A percentile compares a stretch with the other conserved stretches of the same genome.
phyloP scores from a whole-genome alignment of 2,113 vertebrate genomes.

The Pantherophis guttatus region DNA sequence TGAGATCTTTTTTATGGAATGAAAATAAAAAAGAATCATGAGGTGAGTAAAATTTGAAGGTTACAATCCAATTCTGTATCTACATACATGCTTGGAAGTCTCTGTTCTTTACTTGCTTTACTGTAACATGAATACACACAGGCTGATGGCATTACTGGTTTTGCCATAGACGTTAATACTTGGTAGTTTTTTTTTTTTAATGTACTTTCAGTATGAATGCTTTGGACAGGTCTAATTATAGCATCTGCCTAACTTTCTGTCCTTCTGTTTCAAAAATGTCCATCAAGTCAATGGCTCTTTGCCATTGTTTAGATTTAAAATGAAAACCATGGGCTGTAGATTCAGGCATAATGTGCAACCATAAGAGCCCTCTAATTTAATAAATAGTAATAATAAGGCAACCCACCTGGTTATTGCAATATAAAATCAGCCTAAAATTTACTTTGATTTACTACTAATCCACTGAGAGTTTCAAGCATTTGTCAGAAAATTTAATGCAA shows the following conservation, averaged over 20 bases:
- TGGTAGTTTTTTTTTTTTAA: not conserved
- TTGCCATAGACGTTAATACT: not conserved
- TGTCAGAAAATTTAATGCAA: conserved; percentile 60
- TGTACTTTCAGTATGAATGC: conserved; percentile 18
- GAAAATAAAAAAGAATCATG: not conserved
- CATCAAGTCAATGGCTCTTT: conserved; percentile 19
- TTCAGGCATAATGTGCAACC: conserved; percentile 20
- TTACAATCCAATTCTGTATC: not conserved
- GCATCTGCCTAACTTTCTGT: conserved; percentile 3
- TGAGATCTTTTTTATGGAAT: not conserved
- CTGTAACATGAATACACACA: not conserved
- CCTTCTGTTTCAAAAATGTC: conserved; percentile 33
- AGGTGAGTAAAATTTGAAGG: not conserved
- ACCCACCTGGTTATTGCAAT: conserved; percentile 33
- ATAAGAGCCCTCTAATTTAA: conserved; percentile 50
- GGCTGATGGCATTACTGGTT: not conserved
- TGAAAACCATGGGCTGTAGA: conserved; percentile 1
- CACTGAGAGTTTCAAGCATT: conserved; percentile 50
- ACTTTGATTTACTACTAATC: conserved; percentile 49
- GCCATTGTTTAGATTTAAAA: conserved; percentile 34
- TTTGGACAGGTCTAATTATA: conserved; percentile 24
- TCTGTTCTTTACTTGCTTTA: not conserved
- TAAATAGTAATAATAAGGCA: conserved; percentile 59
- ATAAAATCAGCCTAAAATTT: conserved; percentile 44
- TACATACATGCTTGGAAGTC: not conserved